Evolutionary conservation across 2,113 vertebrate genomes (phyloP).

Genomic region (Nycticebus coucang): DNA sequence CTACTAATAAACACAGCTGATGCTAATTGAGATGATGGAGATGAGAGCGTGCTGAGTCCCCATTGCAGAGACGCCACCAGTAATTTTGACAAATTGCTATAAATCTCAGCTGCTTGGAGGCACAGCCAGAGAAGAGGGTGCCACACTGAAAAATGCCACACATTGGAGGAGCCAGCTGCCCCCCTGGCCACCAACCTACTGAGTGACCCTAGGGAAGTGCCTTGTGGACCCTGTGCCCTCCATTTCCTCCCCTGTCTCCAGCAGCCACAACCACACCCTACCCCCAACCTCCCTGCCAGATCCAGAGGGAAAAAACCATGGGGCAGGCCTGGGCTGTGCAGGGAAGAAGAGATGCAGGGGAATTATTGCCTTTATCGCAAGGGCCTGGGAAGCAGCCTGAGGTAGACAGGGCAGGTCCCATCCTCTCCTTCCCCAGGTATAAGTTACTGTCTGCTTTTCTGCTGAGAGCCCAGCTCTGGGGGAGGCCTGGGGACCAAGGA

Average conservation of each 20-base stretch:
- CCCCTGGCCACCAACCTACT: rapidly evolving
- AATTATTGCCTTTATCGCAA: rapidly evolving
- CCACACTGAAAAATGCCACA: rapidly evolving
- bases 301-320: background rate
- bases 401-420: too few relatives aligned
- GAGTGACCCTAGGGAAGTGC: background rate
- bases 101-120: background rate
- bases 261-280: too few relatives aligned
- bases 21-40: background rate
- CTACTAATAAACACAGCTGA: conserved; percentile 13
- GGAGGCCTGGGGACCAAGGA: background rate
- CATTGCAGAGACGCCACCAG: too few relatives aligned
- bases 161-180: background rate
- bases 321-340: background rate
- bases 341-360: background rate
- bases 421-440: background rate
- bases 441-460: rapidly evolving
- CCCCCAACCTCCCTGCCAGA: rapidly evolving
- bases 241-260: background rate
- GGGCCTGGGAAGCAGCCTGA: rapidly evolving
- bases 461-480: background rate
- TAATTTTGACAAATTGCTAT: rapidly evolving
- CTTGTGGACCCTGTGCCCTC: background rate
- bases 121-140: rapidly evolving
- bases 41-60: background rate